phyloP scores from a whole-genome alignment of 2,888 invertebrate genomes.

The Erpobdella octoculata region DNA sequence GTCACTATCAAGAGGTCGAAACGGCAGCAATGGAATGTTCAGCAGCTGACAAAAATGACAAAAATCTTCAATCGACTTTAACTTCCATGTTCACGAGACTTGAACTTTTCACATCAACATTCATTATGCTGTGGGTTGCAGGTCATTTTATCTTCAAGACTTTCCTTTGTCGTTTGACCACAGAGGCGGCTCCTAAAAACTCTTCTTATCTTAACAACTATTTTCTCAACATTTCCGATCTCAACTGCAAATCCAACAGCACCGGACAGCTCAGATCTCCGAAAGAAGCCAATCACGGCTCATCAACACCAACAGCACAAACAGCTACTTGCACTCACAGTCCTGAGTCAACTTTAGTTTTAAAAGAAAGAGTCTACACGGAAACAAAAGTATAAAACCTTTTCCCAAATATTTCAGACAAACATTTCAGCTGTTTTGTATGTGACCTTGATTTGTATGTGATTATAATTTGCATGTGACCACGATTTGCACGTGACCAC shows the following conservation, averaged over 20 bases:
- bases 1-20: too few relatives aligned
- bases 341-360: too few relatives aligned
- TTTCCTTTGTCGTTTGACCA: slow-evolving; percentile 2
- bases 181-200: neutral
- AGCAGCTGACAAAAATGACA: neutral
- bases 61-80: too few relatives aligned
- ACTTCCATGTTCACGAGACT: neutral
- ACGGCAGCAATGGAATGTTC: slow-evolving; percentile 2
- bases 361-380: neutral
- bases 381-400: slow-evolving; percentile 3
- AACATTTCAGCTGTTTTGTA: too few relatives aligned
- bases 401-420: slow-evolving; percentile 1
- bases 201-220: neutral
- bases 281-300: neutral
- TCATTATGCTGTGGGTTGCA: neutral
- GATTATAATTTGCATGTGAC: too few relatives aligned
- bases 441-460: too few relatives aligned
- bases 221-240: neutral
- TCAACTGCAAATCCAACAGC: neutral
- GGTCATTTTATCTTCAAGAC: slow-evolving; percentile 3
- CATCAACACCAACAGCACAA: neutral
- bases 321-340: neutral
- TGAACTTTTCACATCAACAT: slow-evolving; percentile 2
- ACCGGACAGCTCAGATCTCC: neutral
- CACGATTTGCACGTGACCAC: too few relatives aligned